Conservation (phyloP, 2,797 vertebrate genomes). For the Spinibarbus caldwelli region DNA sequence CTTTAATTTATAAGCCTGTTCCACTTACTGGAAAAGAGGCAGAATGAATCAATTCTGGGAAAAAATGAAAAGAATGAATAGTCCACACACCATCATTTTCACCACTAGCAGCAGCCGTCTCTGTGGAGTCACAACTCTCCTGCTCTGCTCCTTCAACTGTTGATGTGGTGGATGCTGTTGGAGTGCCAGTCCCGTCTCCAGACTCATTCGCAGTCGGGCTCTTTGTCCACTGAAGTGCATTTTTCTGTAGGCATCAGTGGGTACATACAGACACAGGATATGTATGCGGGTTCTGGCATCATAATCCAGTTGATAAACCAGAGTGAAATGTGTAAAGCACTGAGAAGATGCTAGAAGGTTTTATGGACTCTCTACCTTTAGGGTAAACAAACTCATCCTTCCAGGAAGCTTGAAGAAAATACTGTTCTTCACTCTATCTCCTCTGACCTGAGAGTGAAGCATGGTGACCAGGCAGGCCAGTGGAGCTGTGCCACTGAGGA, state of each 20-base stretch:
- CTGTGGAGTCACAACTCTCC: constrained; percentile 92
- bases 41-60: constrained; percentile 26
- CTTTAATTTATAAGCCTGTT: constrained; percentile 38
- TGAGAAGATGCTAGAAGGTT: background rate
- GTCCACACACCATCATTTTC: constrained; percentile 88
- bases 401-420: constrained; percentile 98
- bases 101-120: constrained; percentile 86
- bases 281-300: background rate
- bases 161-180: constrained; percentile 58
- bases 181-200: constrained; percentile 71
- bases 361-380: constrained; percentile 84
- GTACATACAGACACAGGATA: background rate
- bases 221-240: constrained; percentile 95
- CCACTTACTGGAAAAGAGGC: constrained; percentile 20
- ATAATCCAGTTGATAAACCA: background rate
- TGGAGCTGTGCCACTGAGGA: constrained; percentile 90
- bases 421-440: constrained; percentile 91
- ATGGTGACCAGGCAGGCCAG: constrained; percentile 97
- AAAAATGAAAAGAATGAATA: constrained; percentile 9
- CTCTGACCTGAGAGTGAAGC: constrained; percentile 97
- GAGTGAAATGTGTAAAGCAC: background rate
- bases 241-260: constrained; percentile 81
- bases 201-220: constrained; percentile 82
- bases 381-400: constrained; percentile 98
- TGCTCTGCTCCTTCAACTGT: constrained; percentile 79